Conservation (phyloP, 2,888 invertebrate genomes). For the Drosophila dives region DNA sequence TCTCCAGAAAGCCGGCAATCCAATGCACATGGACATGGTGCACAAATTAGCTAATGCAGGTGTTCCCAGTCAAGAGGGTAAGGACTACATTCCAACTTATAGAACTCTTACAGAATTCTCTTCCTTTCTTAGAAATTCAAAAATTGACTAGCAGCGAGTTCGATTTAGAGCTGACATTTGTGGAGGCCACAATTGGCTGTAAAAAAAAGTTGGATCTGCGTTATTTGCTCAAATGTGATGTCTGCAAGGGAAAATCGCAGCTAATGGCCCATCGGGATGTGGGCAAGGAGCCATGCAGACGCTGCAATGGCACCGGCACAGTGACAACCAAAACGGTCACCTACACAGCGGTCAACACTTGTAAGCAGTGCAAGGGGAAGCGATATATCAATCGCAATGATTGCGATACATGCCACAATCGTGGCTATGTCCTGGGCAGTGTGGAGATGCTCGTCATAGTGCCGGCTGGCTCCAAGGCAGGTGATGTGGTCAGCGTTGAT, state of each 20-base stretch:
- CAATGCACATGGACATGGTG: constrained; percentile 50
- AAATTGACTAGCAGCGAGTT: constrained; percentile 64
- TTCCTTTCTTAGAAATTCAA: constrained; percentile 53
- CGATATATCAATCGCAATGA: constrained; percentile 76
- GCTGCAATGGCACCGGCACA: constrained; percentile 82
- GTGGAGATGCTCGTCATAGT: constrained; percentile 72
- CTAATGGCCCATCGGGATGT: constrained; percentile 64
- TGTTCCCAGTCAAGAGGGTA: constrained; percentile 53
- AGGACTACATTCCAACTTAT: neutral
- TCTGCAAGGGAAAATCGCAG: constrained; percentile 79
- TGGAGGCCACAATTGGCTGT: constrained; percentile 81
- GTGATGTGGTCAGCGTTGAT: constrained; percentile 74
- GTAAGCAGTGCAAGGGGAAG: constrained; percentile 80
- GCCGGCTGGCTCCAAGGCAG: constrained; percentile 76
- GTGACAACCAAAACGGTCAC: constrained; percentile 69
- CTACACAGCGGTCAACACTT: constrained; percentile 60
- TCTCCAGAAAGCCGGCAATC: constrained; percentile 69
- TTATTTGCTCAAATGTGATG: constrained; percentile 74
- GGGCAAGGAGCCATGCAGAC: constrained; percentile 77
- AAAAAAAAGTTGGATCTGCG: constrained; percentile 76
- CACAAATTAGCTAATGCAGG: constrained; percentile 30
- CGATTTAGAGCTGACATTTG: constrained; percentile 73
- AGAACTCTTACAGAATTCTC: neutral
- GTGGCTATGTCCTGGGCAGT: constrained; percentile 71
- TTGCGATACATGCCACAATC: constrained; percentile 80